phyloP scores from a whole-genome alignment of 2,797 vertebrate genomes.

The Sciurus vulgaris region DNA sequence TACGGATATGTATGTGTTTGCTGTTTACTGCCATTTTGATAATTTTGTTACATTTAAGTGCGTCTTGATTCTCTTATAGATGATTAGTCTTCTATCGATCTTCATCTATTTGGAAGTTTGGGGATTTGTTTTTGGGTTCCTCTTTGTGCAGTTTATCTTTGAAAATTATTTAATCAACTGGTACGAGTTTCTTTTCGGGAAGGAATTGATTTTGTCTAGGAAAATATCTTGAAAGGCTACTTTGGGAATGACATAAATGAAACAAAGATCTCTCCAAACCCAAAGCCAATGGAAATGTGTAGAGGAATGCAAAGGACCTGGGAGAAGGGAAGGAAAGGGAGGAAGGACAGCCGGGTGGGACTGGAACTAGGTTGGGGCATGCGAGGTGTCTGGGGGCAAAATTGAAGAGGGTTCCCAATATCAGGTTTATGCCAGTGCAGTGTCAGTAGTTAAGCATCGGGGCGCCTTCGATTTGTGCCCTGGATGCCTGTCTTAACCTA shows the following conservation, averaged over 20 bases:
- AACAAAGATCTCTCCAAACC: neutral
- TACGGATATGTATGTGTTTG: no score
- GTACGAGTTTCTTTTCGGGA: neutral
- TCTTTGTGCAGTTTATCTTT: no score
- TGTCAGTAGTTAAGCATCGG: neutral
- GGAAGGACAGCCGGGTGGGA: neutral
- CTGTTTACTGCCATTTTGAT: no score
- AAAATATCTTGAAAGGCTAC: neutral
- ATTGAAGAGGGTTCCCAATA: neutral
- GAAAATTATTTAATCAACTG: neutral
- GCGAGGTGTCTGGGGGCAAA: rapidly evolving
- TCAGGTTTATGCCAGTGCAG: neutral
- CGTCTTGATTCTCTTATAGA: no score
- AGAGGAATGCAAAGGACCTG: neutral
- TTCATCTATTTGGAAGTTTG: no score
- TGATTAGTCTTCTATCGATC: no score
- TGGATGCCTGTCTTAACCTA: neutral
- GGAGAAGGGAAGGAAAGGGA: neutral
- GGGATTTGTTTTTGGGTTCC: no score
- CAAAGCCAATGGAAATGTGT: neutral
- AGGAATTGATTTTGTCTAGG: neutral
- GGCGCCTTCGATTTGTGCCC: neutral
- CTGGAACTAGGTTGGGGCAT: neutral
- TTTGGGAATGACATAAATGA: neutral
- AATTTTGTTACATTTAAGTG: no score